These are phyloP conservation scores for Eriosoma lanigerum DNA, from an alignment of 1,140 invertebrate genomes.

Conservation along the genomic window DNA sequence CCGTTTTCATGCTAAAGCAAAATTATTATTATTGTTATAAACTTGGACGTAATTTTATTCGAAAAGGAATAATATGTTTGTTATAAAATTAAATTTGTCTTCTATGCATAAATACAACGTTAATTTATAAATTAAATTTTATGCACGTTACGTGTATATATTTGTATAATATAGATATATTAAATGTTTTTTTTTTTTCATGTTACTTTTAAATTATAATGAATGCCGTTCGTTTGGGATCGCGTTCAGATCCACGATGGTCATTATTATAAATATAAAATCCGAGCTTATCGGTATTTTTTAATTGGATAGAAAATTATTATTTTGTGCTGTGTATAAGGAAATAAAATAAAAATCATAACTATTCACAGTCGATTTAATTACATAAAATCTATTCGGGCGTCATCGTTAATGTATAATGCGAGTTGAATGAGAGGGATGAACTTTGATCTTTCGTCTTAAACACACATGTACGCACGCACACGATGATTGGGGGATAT, in stretches of 20 bases:
- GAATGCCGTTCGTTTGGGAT: conserved; percentile 1
- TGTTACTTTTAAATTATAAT: not conserved
- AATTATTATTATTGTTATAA: no score
- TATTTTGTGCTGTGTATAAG: conserved; percentile 30
- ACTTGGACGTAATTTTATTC: no score
- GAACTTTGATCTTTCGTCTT: conserved; percentile 44
- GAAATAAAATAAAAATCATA: conserved; percentile 32
- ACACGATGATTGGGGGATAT: not conserved
- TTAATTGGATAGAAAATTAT: conserved; percentile 39
- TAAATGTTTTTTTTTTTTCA: no score
- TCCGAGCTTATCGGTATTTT: conserved; percentile 24
- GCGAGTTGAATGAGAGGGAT: conserved; percentile 21
- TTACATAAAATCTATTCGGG: conserved; percentile 20
- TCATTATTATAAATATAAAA: conserved; percentile 30
- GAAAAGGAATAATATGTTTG: no score
- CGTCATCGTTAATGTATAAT: conserved; percentile 6
- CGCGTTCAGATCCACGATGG: not conserved
- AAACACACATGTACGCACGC: not conserved
- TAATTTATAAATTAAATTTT: no score
- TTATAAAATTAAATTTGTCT: no score
- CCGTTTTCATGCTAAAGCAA: no score
- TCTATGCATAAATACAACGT: not conserved
- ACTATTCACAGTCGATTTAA: conserved; percentile 9
- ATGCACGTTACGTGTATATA: no score
- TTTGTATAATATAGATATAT: no score